Conservation (phyloP, 2,113 vertebrate species). For the Junco hyemalis region DNA sequence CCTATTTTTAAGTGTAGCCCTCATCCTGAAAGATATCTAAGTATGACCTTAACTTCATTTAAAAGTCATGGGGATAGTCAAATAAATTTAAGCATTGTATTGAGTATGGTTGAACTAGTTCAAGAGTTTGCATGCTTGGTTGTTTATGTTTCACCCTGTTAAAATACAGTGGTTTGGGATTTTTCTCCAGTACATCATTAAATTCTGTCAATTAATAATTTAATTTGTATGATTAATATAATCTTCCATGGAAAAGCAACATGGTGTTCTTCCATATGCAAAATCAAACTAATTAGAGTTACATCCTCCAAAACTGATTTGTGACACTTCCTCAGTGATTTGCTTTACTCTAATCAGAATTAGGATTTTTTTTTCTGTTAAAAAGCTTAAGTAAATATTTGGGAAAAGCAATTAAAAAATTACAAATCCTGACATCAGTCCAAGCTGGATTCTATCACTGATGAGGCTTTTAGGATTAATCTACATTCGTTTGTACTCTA, state of each 20-base stretch:
- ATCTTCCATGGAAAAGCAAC: background rate
- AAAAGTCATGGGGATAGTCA: background rate
- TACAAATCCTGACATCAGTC: background rate
- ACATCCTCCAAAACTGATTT: background rate
- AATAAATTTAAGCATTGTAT: background rate
- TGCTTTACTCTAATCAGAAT: background rate
- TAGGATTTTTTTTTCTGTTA: background rate
- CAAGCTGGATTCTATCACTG: background rate
- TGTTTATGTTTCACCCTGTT: background rate
- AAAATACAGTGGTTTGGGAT: background rate
- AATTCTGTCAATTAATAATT: background rate
- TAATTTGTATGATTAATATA: background rate
- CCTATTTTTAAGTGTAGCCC: background rate
- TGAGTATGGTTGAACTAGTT: background rate
- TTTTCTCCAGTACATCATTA: background rate
- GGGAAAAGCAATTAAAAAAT: background rate
- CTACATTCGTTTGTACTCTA: background rate
- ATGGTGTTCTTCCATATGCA: background rate
- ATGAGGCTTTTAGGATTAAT: conserved; percentile 10
- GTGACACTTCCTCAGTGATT: background rate
- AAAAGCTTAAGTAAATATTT: background rate
- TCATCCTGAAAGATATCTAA: background rate
- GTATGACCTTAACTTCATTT: background rate
- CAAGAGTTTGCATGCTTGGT: background rate
- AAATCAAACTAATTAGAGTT: background rate